Evolutionary conservation across 1,140 invertebrate genomes (phyloP), one percentile per base, ranked within the genome.

Genomic region (Cardiocondyla obscurior): DNA sequence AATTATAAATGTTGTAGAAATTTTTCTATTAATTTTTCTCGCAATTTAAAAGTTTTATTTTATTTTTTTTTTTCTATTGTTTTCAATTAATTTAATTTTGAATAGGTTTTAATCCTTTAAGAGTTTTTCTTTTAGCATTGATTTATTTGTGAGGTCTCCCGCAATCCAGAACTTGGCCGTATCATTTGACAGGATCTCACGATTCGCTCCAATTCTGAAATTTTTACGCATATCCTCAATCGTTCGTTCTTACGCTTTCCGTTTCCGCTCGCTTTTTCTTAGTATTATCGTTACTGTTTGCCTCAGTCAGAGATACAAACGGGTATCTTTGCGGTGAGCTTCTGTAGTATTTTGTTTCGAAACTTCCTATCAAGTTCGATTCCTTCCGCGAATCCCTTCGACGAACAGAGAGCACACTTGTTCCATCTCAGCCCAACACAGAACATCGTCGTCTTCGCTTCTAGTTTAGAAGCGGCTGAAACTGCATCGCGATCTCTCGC

Each of bases 331-430:
- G 60, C 14, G 10, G 72, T 39, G 39, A 33, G 39, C 8, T 55
- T 72, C 28, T 44, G 73, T 16, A 49, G n/a, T 64, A 42, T 67
- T 69, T 49, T 46, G 46, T 67, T 55, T 36, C 62, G 57, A 42
- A 79, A 79, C 62, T 79, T 79, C 12, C 33, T 67, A 79, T 79
- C 74, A 42, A 69, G 33, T 79, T 67, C 62, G 62, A 79, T 79
- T 25, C 33, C 19, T 69, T 55, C 46, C 25, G 62, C 36, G 74
- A 69, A 53, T 19, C 46, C 49, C 22, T 77, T 30, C 19, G 28
- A 76, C 42, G 33, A 46, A 39, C 60, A 16, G n/a, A 49, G 33
- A 36, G 60, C 53, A n/a, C 39, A 25, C 62, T 79, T 69, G 12
- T 46, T 67, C 46, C 36, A 33, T 51, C 6, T 49, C 28, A 16